phyloP scores from a whole-genome alignment of 2,113 vertebrate species.

The Mionectes macconnelli region DNA sequence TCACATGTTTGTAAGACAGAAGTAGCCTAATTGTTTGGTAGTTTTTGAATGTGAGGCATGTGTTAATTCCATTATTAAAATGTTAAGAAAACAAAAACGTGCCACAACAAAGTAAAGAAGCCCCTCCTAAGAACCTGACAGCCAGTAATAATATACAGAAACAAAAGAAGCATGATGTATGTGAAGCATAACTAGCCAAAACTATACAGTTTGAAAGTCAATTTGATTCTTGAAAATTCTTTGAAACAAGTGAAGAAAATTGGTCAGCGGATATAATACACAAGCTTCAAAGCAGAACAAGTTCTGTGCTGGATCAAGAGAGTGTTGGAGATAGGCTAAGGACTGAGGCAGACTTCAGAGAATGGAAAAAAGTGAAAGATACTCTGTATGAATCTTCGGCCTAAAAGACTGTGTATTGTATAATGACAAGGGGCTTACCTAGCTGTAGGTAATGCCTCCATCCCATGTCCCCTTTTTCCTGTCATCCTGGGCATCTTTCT shows the following conservation, averaged over 20 bases:
- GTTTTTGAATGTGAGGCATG: neutral
- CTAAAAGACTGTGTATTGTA: too few relatives aligned
- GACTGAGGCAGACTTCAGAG: too few relatives aligned
- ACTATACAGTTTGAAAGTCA: neutral
- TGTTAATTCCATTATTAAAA: neutral
- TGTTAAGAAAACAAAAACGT: neutral
- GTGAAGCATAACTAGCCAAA: neutral
- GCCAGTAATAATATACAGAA: neutral
- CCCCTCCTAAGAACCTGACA: neutral
- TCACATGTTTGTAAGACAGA: neutral
- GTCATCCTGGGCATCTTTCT: too few relatives aligned
- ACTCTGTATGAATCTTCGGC: too few relatives aligned
- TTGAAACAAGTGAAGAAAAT: neutral
- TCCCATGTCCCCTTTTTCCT: too few relatives aligned
- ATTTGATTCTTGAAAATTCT: neutral
- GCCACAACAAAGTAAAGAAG: accelerated
- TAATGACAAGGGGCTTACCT: too few relatives aligned
- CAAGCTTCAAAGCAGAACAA: neutral
- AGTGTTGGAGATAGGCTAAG: too few relatives aligned
- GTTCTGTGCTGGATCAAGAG: too few relatives aligned
- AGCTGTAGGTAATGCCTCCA: too few relatives aligned
- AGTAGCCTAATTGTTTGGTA: neutral
- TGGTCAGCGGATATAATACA: neutral
- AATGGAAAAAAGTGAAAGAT: too few relatives aligned
- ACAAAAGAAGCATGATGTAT: accelerated